These are phyloP conservation scores for Patella pellucida DNA, from an alignment of 2,888 invertebrate species.

Conservation along the genomic window DNA sequence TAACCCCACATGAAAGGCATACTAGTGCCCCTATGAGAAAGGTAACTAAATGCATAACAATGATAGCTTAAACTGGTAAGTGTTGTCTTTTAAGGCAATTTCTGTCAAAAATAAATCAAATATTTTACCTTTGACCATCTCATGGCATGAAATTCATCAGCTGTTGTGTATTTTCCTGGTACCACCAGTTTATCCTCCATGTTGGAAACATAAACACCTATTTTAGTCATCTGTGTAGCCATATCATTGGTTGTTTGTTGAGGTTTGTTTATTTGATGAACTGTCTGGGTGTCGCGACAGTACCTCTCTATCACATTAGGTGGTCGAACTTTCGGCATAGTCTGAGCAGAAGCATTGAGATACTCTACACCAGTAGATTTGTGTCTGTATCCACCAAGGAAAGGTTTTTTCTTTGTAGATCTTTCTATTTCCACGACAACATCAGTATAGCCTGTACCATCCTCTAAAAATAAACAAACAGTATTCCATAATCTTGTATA, in stretches of 20 bases:
- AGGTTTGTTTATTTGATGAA: constrained; percentile 56
- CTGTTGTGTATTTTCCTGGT: constrained; percentile 69
- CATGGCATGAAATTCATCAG: constrained; percentile 63
- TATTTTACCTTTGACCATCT: constrained; percentile 57
- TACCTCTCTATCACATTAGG: constrained; percentile 54
- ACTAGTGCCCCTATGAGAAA: too few species aligned
- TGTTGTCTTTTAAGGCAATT: not conserved
- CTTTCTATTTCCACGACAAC: constrained; percentile 70
- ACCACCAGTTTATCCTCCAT: constrained; percentile 65
- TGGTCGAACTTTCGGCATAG: constrained; percentile 72
- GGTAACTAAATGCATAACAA: too few species aligned
- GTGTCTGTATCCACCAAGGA: constrained; percentile 85
- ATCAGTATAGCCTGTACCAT: constrained; percentile 56
- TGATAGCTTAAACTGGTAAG: too few species aligned
- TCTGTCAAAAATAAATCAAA: not conserved
- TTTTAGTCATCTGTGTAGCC: constrained; percentile 71
- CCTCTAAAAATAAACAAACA: constrained; percentile 43
- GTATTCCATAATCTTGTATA: too few species aligned
- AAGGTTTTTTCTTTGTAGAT: constrained; percentile 77
- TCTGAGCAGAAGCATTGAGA: constrained; percentile 88
- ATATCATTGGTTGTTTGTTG: constrained; percentile 70
- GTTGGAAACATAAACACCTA: constrained; percentile 69
- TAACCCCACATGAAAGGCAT: too few species aligned
- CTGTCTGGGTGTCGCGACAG: constrained; percentile 71
- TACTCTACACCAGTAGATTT: constrained; percentile 80